Conservation (phyloP, 1,140 invertebrate genomes). For the Drosophila paulistorum region DNA sequence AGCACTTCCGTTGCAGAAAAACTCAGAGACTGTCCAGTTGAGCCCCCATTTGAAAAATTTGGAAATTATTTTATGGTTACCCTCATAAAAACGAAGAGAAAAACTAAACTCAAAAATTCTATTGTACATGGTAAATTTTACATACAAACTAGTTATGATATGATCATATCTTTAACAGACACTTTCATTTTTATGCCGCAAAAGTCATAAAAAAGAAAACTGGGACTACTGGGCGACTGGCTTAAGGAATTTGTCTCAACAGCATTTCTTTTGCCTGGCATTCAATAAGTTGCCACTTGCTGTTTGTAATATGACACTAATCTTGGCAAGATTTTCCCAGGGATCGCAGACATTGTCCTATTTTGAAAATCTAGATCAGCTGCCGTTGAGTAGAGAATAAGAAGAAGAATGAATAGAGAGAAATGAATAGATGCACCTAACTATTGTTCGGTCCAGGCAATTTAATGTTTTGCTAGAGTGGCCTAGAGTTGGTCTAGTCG, state of each 20-base stretch:
- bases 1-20: conserved; percentile 53
- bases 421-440: conserved; percentile 29
- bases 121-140: not conserved
- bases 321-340: conserved; percentile 69
- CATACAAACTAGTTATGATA: conserved; percentile 51
- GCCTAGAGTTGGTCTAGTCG: not conserved
- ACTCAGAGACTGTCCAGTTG: not conserved
- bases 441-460: conserved; percentile 29
- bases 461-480: conserved; percentile 19
- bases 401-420: not conserved
- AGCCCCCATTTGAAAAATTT: conserved; percentile 16
- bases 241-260: conserved; percentile 38
- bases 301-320: conserved; percentile 75
- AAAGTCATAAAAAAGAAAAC: conserved; percentile 70
- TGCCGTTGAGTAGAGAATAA: conserved; percentile 26
- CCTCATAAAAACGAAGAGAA: conserved; percentile 42
- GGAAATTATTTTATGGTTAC: conserved; percentile 51
- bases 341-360: conserved; percentile 49
- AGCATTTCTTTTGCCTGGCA: conserved; percentile 20
- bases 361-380: conserved; percentile 45
- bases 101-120: conserved; percentile 16
- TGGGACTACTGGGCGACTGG: conserved; percentile 40
- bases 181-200: conserved; percentile 43
- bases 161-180: conserved; percentile 28
- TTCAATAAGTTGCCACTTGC: conserved; percentile 57